phyloP scores from a whole-genome alignment of 2,888 invertebrate genomes.

The Tyria jacobaeae region DNA sequence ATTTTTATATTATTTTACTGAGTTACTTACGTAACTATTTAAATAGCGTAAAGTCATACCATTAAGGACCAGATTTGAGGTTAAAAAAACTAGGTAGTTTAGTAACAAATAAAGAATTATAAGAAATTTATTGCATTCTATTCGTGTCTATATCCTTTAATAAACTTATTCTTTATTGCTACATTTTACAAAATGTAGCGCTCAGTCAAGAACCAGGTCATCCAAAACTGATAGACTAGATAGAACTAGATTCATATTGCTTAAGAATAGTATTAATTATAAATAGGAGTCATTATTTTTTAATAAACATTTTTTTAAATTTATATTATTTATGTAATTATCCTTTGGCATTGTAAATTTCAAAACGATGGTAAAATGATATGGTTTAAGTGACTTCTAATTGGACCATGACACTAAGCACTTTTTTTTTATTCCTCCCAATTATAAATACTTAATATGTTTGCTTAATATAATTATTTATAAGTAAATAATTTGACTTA shows the following conservation, averaged over 20 bases:
- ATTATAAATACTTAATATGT: background rate
- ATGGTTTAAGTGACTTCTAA: constrained; percentile 28
- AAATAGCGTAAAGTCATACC: background rate
- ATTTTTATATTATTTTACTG: background rate
- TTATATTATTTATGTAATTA: too few relatives aligned
- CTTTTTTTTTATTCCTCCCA: background rate
- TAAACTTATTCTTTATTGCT: background rate
- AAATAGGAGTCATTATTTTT: background rate
- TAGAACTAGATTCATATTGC: too few relatives aligned
- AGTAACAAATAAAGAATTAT: background rate
- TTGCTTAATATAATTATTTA: background rate
- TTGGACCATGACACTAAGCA: constrained; percentile 22
- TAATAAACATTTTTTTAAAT: background rate
- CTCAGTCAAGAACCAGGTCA: background rate
- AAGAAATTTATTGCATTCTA: background rate
- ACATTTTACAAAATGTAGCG: background rate
- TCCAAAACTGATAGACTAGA: background rate
- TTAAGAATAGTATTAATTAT: background rate
- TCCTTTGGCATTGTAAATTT: background rate
- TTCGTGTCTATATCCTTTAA: background rate
- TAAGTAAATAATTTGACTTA: constrained; percentile 54
- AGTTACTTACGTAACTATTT: background rate
- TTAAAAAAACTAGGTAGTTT: background rate
- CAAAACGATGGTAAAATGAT: background rate
- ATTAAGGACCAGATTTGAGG: background rate